Evolutionary conservation across 2,888 invertebrate species (phyloP), one percentile per base, ranked within the genome.

Genomic region (Eilema sororculum): DNA sequence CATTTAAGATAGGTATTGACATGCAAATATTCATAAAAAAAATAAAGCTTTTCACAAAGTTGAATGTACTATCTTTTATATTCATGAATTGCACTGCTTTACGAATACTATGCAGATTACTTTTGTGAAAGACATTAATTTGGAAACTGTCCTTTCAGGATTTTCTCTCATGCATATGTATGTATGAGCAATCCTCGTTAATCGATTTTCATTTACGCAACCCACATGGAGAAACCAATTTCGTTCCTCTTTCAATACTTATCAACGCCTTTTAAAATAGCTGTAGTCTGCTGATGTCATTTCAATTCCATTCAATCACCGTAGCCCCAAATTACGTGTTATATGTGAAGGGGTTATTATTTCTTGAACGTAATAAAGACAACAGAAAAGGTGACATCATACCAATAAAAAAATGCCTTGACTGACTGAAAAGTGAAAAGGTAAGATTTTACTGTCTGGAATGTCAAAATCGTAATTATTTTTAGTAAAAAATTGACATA

Each of bases 41-140:
- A 52, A 52, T 6, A n/a, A 52, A 52, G 9, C 46, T 20, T 46
- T 46, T 46, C 0, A 20, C 20, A 6, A 20, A 6, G 41, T 20
- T 8, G 16, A 46, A 0, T n/a, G 20, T 52, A 52, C 8, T 8
- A 52, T n/a, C 28, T 65, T 37, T 28, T 56, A 28, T 66, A 66
- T 69, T 69, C 61, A 66, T 61, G 61, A 69, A 69, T 64, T 57
- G 69, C 33, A 60, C 33, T 63, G 60, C 37, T n/a, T 56, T 65
- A n/a, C 24, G 57, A 66, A 69, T 57, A 57, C 28, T 25, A 65
- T 66, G 69, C 41, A 61, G 57, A 66, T 69, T 33, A 62, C 57
- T 60, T 69, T 66, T 57, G 65, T 69, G 41, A 41, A 66, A 57
- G 56, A 62, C 61, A 64, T 64, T 60, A 65, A 66, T 66, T 69